Percentiles rank a stretch among this genome's conserved stretches.
phyloP scores from a whole-genome alignment of 2,797 vertebrate genomes.

The Anguilla obscura region DNA sequence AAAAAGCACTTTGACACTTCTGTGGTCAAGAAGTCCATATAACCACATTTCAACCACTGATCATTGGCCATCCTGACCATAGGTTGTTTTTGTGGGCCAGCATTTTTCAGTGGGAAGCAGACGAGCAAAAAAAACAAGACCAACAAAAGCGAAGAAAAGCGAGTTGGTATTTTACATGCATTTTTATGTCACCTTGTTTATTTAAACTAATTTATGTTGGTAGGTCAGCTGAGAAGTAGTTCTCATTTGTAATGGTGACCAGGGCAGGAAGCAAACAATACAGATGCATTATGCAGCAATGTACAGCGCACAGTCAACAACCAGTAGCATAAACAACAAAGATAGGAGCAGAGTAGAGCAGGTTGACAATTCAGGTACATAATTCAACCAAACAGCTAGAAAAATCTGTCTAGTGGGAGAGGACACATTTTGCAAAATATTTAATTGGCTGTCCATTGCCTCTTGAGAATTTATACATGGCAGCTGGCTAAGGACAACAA shows the following conservation, averaged over 20 bases:
- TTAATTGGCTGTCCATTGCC: conserved; percentile 11
- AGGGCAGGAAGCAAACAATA: background rate
- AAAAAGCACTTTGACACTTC: background rate
- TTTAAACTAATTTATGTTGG: background rate
- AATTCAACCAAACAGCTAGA: background rate
- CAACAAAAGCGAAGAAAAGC: background rate
- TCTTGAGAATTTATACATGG: background rate
- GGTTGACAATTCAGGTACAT: background rate
- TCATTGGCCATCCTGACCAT: background rate
- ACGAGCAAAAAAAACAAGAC: background rate
- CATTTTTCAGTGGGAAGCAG: background rate
- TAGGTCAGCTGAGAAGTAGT: background rate
- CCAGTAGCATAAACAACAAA: background rate
- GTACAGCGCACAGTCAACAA: background rate
- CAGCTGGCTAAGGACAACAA: background rate
- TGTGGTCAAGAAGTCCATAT: background rate
- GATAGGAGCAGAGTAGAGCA: background rate
- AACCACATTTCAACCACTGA: background rate
- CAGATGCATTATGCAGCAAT: background rate
- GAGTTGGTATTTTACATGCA: background rate
- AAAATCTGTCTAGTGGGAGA: background rate
- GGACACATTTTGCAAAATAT: background rate
- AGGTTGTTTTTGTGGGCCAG: background rate
- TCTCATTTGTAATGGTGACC: background rate
- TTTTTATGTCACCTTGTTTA: background rate